Percentiles rank a stretch among this genome's conserved stretches.
Conservation (phyloP, 2,113 vertebrate species). For the Boleophthalmus pectinirostris region DNA sequence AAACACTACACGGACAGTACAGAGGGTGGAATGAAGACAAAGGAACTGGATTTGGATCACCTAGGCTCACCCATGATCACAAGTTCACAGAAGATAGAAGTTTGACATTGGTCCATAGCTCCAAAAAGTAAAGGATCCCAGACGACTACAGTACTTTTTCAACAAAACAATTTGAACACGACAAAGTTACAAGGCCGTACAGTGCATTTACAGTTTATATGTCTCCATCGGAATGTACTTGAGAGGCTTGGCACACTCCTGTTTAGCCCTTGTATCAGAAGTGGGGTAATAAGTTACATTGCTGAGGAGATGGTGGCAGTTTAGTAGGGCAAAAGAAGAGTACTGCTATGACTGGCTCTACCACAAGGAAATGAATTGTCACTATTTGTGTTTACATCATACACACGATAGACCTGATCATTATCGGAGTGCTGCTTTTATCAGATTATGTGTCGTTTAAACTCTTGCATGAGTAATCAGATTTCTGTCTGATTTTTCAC, state of each 20-base stretch:
- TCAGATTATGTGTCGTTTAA: too few species aligned
- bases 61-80: constrained; percentile 29
- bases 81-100: constrained; percentile 39
- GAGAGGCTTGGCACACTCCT: constrained; percentile 58
- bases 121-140: constrained; percentile 24
- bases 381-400: not conserved
- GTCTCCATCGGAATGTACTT: constrained; percentile 75
- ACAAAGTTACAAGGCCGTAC: constrained; percentile 44
- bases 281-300: not conserved
- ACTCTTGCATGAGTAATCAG: too few species aligned
- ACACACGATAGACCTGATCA: too few species aligned
- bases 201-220: constrained; percentile 70
- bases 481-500: too few species aligned
- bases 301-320: not conserved
- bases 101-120: constrained; percentile 50
- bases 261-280: constrained; percentile 72
- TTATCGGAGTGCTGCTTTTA: too few species aligned
- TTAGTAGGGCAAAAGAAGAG: not conserved
- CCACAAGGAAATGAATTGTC: not conserved
- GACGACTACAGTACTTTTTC: constrained; percentile 60
- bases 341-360: not conserved
- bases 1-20: constrained; percentile 45
- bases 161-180: constrained; percentile 32
- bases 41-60: constrained; percentile 51
- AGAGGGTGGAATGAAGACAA: constrained; percentile 53